These are phyloP conservation scores for Zeus faber DNA, from an alignment of 2,113 vertebrate species.

Conservation along the genomic window DNA sequence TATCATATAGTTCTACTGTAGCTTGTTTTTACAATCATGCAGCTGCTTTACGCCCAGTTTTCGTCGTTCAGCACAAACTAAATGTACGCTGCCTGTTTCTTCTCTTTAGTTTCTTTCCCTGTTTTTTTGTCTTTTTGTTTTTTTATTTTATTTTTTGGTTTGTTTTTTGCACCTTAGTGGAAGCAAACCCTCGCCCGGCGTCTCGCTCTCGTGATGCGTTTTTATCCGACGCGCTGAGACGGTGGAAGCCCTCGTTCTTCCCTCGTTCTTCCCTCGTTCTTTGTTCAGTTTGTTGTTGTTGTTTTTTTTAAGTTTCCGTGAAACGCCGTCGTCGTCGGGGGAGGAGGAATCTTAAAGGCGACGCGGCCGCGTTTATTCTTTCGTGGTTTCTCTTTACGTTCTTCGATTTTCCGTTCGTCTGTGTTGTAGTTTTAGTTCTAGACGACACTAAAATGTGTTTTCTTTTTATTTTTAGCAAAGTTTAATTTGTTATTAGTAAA, in stretches of 20 bases:
- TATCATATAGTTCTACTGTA: constrained; percentile 75
- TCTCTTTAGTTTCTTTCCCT: constrained; percentile 34
- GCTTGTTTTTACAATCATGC: constrained; percentile 74
- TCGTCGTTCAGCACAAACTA: constrained; percentile 72
- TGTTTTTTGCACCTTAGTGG: constrained; percentile 76
- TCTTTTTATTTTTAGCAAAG: constrained; percentile 54
- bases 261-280: too few relatives aligned
- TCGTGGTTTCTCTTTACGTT: constrained; percentile 54
- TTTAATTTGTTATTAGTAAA: constrained; percentile 57
- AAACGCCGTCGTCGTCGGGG: constrained; percentile 66
- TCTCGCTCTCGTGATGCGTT: constrained; percentile 86
- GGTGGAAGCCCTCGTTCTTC: constrained; percentile 84
- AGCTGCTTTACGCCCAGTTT: constrained; percentile 74
- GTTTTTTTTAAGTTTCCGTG: constrained; percentile 83
- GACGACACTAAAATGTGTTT: constrained; percentile 58
- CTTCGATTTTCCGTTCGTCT: constrained; percentile 1
- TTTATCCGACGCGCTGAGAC: constrained; percentile 87
- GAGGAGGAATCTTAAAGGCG: constrained; percentile 47
- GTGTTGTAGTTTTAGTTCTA: constrained; percentile 60
- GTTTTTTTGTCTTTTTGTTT: neutral
- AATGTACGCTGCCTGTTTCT: constrained; percentile 71
- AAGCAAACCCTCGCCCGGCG: constrained; percentile 79
- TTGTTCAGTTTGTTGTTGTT: too few relatives aligned
- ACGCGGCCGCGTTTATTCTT: constrained; percentile 37
- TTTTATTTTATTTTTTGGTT: constrained; percentile 26